A percentile compares a stretch with the other conserved stretches of the same genome.
These are phyloP conservation scores for Acanthiza pusilla DNA, from an alignment of 2,797 vertebrate species.

Conservation along the genomic window DNA sequence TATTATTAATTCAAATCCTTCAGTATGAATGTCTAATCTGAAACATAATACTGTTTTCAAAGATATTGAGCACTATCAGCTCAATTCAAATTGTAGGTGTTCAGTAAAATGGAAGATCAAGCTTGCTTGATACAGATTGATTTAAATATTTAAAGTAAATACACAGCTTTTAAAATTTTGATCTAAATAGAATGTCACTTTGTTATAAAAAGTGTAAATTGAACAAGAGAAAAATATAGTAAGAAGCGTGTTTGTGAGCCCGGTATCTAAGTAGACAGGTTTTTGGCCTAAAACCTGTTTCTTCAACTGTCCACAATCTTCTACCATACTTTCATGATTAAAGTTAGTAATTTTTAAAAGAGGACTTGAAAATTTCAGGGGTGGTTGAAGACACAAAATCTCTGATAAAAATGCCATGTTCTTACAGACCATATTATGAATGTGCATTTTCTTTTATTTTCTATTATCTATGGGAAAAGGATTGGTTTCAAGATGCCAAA, in stretches of 20 bases:
- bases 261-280: background rate
- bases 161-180: background rate
- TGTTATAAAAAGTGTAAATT: background rate
- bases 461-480: background rate
- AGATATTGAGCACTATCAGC: background rate
- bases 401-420: background rate
- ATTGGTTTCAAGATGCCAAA: background rate
- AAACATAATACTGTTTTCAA: background rate
- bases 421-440: background rate
- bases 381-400: background rate
- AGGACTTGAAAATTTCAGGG: background rate
- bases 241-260: background rate
- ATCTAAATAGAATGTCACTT: background rate
- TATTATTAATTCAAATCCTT: background rate
- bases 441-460: background rate
- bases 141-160: constrained; percentile 15
- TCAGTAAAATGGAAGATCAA: background rate
- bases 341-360: background rate
- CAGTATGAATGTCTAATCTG: background rate
- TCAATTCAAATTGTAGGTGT: background rate
- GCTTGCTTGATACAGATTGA: background rate
- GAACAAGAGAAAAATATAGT: background rate
- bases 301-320: background rate
- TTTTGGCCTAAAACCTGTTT: background rate
- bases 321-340: background rate